Evolutionary conservation across 1,140 invertebrate genomes (phyloP).

Genomic region (Bombus waltoni): DNA sequence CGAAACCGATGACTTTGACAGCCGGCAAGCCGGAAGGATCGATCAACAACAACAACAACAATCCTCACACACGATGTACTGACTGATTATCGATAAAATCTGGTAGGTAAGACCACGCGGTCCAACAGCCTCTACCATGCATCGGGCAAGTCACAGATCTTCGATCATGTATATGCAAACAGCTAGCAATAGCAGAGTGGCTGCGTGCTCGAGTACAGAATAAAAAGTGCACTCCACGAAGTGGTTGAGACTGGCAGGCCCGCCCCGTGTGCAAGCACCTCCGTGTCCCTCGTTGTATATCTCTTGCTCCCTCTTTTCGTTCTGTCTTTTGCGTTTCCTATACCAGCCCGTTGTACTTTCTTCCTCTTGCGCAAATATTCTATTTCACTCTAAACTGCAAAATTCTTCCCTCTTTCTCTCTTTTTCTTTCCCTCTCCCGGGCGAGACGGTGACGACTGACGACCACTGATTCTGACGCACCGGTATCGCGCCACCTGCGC

Average conservation of each 20-base stretch:
- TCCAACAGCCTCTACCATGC: constrained; percentile 6
- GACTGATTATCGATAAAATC: constrained; percentile 11
- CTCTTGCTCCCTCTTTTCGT: constrained; percentile 45
- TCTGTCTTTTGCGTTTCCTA: constrained; percentile 32
- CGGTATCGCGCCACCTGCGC: constrained; percentile 81
- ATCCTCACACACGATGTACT: constrained; percentile 10
- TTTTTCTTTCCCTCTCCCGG: constrained; percentile 65
- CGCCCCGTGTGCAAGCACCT: constrained; percentile 60
- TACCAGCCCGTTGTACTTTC: constrained; percentile 52
- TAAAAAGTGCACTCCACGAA: constrained; percentile 52
- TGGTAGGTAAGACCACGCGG: constrained; percentile 48
- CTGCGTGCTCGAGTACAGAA: constrained; percentile 30
- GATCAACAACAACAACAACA: constrained; percentile 56
- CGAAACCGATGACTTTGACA: constrained; percentile 29
- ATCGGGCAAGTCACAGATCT: constrained; percentile 27
- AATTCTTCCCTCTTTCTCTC: constrained; percentile 25
- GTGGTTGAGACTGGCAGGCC: constrained; percentile 58
- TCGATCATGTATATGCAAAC: constrained; percentile 28
- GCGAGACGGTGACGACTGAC: constrained; percentile 62
- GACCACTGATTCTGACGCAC: constrained; percentile 77
- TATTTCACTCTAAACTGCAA: constrained; percentile 39
- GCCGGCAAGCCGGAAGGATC: constrained; percentile 42
- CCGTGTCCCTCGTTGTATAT: constrained; percentile 31
- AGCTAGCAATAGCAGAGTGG: constrained; percentile 33
- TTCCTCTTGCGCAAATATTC: constrained; percentile 43